phyloP scores from a whole-genome alignment of 2,888 invertebrate genomes.

The Pseudococcus viburni region DNA sequence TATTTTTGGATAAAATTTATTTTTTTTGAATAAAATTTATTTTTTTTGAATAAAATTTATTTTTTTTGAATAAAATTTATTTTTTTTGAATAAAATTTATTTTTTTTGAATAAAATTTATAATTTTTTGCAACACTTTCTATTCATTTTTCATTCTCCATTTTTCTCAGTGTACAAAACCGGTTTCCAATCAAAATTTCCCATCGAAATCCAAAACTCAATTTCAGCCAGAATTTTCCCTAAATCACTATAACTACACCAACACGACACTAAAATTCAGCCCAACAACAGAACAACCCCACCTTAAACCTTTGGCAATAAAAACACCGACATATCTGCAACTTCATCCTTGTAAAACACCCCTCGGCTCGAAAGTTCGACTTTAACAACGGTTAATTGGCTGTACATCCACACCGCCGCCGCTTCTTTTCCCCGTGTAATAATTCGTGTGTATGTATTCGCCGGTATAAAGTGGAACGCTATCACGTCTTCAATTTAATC shows the following conservation, averaged over 20 bases:
- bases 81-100: no score
- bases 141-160: no score
- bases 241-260: not conserved
- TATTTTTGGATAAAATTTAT: no score
- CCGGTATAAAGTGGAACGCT: constrained; percentile 45
- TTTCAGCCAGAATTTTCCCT: not conserved
- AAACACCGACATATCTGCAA: not conserved
- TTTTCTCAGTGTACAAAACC: no score
- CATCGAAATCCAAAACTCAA: not conserved
- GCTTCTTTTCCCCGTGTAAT: constrained; percentile 13
- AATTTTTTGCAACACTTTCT: no score
- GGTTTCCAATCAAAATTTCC: no score
- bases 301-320: not conserved
- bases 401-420: constrained; percentile 26
- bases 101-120: no score
- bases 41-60: no score
- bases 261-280: not conserved
- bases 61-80: no score
- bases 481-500: constrained; percentile 58
- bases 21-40: no score
- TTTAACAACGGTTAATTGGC: constrained; percentile 54
- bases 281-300: not conserved
- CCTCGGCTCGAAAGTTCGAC: constrained; percentile 52
- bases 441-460: constrained; percentile 52
- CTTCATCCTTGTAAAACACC: not conserved